phyloP scores from a whole-genome alignment of 2,797 vertebrate species.

The Pangasius larnaudii region DNA sequence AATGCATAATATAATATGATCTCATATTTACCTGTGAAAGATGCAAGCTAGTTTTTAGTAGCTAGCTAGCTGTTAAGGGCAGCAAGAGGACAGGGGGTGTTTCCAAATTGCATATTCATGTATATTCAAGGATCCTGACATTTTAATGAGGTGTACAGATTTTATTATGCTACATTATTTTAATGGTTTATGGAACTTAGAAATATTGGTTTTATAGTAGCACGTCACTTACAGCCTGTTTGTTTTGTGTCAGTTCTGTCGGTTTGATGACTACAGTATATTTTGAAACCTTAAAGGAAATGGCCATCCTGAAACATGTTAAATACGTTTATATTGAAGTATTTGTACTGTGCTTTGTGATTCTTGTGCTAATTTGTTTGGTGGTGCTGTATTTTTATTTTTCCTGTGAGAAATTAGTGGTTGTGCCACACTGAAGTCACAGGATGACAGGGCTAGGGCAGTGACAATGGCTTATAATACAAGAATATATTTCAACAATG shows the following conservation, averaged over 20 bases:
- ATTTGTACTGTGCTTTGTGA: neutral
- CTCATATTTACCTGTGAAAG: neutral
- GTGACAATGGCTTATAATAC: neutral
- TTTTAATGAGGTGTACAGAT: neutral
- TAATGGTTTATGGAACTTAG: neutral
- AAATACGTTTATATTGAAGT: neutral
- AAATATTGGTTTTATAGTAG: no score
- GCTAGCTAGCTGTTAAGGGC: neutral
- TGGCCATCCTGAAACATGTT: neutral
- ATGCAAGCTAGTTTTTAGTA: neutral
- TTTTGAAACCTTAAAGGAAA: neutral
- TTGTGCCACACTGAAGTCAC: neutral
- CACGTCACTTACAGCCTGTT: no score
- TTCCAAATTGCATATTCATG: neutral
- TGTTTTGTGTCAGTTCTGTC: no score
- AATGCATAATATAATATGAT: neutral
- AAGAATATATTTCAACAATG: neutral
- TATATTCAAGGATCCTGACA: neutral
- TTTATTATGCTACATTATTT: neutral
- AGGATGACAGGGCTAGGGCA: neutral
- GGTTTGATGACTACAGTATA: neutral
- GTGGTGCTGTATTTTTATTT: neutral
- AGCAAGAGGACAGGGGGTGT: neutral
- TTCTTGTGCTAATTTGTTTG: neutral
- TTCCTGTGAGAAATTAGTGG: neutral